Evolutionary conservation across 2,888 invertebrate species (phyloP).

Genomic region (Laothoe populi): DNA sequence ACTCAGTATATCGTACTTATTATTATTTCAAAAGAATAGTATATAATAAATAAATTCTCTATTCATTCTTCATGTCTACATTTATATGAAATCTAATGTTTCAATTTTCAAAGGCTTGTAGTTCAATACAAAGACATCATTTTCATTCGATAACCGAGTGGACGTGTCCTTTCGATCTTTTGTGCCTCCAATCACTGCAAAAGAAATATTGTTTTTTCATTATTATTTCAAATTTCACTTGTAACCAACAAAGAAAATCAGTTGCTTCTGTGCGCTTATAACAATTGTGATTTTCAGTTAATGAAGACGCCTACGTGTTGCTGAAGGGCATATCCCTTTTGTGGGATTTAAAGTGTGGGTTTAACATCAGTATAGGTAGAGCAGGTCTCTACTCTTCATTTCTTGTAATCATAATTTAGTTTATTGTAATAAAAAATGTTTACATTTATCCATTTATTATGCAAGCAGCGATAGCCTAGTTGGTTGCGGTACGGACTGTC

Average conservation of each 20-base stretch:
- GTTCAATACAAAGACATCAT: neutral
- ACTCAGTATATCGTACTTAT: too few species aligned
- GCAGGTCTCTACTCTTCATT: too few species aligned
- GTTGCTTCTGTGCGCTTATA: neutral
- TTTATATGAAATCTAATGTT: too few species aligned
- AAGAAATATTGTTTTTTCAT: conserved; percentile 16
- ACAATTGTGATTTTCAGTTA: neutral
- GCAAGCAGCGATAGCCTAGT: too few species aligned
- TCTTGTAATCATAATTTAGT: too few species aligned
- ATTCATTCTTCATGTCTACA: too few species aligned
- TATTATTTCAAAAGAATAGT: too few species aligned
- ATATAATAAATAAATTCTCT: too few species aligned
- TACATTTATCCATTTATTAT: too few species aligned
- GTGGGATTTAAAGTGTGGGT: neutral
- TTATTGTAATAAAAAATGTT: too few species aligned
- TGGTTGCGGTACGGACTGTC: too few species aligned
- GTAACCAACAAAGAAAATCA: conserved; percentile 1
- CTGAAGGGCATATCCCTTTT: neutral
- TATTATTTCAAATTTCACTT: neutral
- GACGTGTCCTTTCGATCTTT: neutral
- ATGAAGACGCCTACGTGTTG: neutral
- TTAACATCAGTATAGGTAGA: neutral
- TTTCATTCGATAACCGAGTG: conserved; percentile 4
- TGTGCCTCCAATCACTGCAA: conserved; percentile 8
- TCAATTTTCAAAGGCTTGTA: too few species aligned